Conservation (phyloP, 2,113 vertebrate species). For the Poeciliopsis retropinna region DNA sequence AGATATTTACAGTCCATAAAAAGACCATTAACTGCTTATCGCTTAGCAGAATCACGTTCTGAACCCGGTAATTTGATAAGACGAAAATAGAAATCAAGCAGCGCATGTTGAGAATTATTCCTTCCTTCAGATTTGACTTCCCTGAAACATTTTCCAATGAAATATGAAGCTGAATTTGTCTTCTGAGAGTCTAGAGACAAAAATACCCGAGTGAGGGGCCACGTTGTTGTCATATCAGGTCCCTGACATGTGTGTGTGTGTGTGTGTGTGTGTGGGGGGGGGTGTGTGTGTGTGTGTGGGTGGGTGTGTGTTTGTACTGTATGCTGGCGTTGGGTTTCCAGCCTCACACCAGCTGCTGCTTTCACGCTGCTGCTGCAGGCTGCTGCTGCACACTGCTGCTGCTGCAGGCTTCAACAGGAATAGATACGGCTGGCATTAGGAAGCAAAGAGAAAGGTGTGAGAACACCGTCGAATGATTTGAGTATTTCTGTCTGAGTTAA, state of each 20-base stretch:
- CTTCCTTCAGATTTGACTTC: neutral
- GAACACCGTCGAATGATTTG: neutral
- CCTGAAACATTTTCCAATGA: neutral
- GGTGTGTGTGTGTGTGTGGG: no score
- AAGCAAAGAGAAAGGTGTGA: constrained; percentile 23
- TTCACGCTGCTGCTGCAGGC: constrained; percentile 42
- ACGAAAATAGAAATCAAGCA: no score
- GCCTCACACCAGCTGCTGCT: constrained; percentile 52
- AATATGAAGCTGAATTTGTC: constrained; percentile 17
- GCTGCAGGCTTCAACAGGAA: constrained; percentile 49
- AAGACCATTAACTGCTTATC: no score
- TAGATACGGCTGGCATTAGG: constrained; percentile 41
- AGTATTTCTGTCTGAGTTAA: constrained; percentile 13
- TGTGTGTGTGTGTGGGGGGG: constrained; percentile 7
- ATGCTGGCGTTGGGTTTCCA: constrained; percentile 9
- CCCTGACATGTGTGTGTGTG: constrained; percentile 14
- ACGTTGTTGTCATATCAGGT: constrained; percentile 36
- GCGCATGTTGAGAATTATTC: neutral
- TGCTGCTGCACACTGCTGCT: neutral
- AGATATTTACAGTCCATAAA: no score
- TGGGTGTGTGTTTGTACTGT: neutral
- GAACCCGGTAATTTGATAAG: no score
- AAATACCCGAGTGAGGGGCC: constrained; percentile 43
- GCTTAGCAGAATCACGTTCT: no score
- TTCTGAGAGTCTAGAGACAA: constrained; percentile 18